Conservation (phyloP, 2,113 vertebrate genomes). For the Campylomormyrus numenius region DNA sequence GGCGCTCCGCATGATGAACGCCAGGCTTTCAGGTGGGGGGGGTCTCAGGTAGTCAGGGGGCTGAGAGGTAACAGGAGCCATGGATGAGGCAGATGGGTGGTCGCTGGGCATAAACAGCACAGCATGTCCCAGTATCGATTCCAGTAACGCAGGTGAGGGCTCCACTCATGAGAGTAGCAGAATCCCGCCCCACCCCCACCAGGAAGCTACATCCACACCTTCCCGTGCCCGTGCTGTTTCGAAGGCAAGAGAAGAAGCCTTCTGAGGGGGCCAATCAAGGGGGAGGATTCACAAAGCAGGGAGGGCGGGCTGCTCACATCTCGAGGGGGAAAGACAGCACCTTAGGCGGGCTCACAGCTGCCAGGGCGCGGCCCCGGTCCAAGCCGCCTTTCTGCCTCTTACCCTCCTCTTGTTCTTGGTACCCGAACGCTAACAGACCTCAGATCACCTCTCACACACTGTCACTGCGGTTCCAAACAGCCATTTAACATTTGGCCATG, state of each 20-base stretch:
- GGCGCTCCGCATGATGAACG: too few relatives aligned
- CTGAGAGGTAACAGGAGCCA: background rate
- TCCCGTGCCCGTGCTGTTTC: background rate
- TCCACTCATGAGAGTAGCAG: background rate
- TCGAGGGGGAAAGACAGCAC: background rate
- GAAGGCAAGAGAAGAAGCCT: background rate
- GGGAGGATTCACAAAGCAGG: background rate
- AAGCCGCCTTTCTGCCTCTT: background rate
- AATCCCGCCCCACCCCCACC: background rate
- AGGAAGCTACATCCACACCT: background rate
- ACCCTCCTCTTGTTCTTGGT: background rate
- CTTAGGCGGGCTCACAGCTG: background rate
- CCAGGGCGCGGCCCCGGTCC: background rate
- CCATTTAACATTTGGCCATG: background rate
- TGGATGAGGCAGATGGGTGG: background rate
- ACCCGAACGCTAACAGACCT: background rate
- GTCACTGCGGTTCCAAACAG: background rate
- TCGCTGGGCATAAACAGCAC: background rate
- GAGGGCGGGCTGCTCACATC: background rate
- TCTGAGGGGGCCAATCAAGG: background rate
- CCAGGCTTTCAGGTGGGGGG: background rate
- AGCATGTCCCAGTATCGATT: background rate
- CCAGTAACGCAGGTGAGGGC: constrained; percentile 13
- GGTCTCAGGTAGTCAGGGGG: background rate
- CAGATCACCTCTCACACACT: background rate